Evolutionary conservation across 2,888 invertebrate genomes (phyloP), one percentile per base, ranked within the genome.

Genomic region (Odontomyia ornata): DNA sequence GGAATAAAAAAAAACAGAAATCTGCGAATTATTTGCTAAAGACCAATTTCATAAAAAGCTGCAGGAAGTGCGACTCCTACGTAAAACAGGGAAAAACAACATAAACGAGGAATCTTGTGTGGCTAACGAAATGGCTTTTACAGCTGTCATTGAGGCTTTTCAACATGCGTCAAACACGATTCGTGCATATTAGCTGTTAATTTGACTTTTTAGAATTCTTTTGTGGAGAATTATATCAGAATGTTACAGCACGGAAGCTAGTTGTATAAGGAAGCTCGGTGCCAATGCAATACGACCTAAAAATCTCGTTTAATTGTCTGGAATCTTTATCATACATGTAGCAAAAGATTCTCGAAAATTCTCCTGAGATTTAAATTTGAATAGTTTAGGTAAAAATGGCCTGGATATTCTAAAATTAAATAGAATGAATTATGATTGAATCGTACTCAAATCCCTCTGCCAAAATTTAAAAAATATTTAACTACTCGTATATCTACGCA

Each of bases 31-130:
- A 18, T 60, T 60, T 5, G 57, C 57, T 23, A 25, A 60, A 60
- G 21, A 60, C 13, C 23, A 60, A 60, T 60, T 25, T 23, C 23
- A 11, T 4, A n/a, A 7, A 76, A 76, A 52, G 30, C 69, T 65
- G 43, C 60, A 76, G 69, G 76, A 76, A 76, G 69, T 67, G 67
- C 57, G 28, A 52, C 57, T 76, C 52, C 69, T 67, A 76, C 76
- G 69, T 77, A 62, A 72, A 77, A 60, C 60, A 46, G 23, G 56
- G 52, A 9, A 5, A 36, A 36, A 4, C 18, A 43, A 46, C 36
- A 18, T 5, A 69, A 1, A 46, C 46, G 36, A 43, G 21, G 21
- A 46, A 69, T 1, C 52, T 3, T 9, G 15, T 15, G 52, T 15
- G 4, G 15, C 15, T 52, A 52, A 52, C 52, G 5, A 18, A 52